Percentiles rank a stretch among this genome's conserved stretches.
Evolutionary conservation across 2,113 vertebrate genomes (phyloP).

Genomic region (Hyla sarda): DNA sequence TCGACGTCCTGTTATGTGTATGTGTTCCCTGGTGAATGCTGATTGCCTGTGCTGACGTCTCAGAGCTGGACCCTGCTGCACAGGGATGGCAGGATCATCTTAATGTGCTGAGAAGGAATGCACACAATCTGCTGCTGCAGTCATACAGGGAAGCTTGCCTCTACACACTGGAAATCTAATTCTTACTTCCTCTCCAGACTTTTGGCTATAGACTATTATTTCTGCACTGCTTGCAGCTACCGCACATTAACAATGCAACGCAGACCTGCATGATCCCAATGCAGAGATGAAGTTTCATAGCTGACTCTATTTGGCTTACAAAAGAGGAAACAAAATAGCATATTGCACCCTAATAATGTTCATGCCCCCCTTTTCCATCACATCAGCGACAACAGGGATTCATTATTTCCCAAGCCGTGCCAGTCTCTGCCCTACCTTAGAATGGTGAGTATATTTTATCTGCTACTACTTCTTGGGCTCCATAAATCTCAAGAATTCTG

Average conservation of each 20-base stretch:
- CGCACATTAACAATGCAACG: no score
- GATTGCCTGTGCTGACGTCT: slow-evolving; percentile 42
- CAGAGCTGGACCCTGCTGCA: neutral
- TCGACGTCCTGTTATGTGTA: neutral
- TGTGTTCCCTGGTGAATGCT: neutral
- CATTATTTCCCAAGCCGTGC: neutral
- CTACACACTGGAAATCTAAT: slow-evolving; percentile 7
- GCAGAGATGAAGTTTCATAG: slow-evolving; percentile 22
- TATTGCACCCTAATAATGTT: neutral
- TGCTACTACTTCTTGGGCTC: neutral
- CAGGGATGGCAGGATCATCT: neutral
- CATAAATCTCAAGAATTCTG: neutral
- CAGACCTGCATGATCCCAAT: neutral
- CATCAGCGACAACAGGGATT: neutral
- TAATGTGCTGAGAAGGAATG: neutral
- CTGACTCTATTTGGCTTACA: neutral
- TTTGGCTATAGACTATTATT: neutral
- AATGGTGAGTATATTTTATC: slow-evolving; percentile 18
- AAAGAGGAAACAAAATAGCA: neutral
- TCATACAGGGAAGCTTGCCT: neutral
- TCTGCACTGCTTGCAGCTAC: neutral
- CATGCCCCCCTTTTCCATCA: neutral
- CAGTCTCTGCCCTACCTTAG: neutral
- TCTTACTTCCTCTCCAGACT: neutral
- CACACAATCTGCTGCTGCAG: slow-evolving; percentile 18